phyloP scores from a whole-genome alignment of 2,113 vertebrate genomes.

The Myiagra hebetior region DNA sequence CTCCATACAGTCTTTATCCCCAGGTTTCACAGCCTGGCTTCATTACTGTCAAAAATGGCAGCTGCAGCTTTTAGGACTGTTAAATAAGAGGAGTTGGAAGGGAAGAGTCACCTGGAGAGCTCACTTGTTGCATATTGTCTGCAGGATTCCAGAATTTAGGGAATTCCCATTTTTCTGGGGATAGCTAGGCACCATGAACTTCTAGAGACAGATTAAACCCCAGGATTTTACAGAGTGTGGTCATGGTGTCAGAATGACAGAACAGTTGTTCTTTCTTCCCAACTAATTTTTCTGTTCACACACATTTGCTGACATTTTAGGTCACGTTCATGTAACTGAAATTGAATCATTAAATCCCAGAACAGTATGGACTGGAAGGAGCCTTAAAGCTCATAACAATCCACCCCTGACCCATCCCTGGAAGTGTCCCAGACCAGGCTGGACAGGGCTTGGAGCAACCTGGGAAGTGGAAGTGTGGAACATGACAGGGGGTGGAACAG shows the following conservation, averaged over 20 bases:
- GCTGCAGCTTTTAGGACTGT: neutral
- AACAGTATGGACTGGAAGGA: neutral
- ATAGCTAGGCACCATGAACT: accelerated
- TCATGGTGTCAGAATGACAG: accelerated
- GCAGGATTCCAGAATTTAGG: neutral
- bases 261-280: neutral
- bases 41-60: neutral
- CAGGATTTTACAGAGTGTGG: neutral
- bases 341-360: neutral
- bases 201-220: neutral
- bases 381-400: accelerated
- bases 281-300: neutral
- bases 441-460: neutral
- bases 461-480: neutral
- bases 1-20: neutral
- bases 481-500: neutral
- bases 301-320: neutral
- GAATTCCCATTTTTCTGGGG: neutral
- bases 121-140: neutral
- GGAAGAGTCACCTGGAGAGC: neutral
- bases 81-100: neutral
- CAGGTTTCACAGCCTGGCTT: neutral
- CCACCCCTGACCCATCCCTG: neutral
- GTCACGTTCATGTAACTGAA: neutral
- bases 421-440: neutral